Percentiles rank a stretch among this genome's conserved stretches.
Evolutionary conservation across 1,140 invertebrate genomes (phyloP).

Genomic region (Drosophila tropicalis): DNA sequence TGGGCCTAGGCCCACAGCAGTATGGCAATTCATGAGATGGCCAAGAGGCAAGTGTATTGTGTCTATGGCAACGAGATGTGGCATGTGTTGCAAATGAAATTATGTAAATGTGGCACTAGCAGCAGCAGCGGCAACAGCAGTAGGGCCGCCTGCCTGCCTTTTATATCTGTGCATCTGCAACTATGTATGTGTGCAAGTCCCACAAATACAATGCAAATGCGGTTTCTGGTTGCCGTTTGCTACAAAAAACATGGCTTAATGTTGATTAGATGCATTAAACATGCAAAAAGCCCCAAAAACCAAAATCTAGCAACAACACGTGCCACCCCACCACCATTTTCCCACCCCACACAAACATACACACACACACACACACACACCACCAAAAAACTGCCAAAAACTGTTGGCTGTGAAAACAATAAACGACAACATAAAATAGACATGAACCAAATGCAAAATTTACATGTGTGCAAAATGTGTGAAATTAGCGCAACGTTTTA

Average conservation of each 20-base stretch:
- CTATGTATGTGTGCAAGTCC: constrained; percentile 46
- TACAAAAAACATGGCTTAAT: constrained; percentile 72
- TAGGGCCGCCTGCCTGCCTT: constrained; percentile 6
- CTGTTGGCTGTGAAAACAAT: constrained; percentile 50
- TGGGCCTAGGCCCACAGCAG: neutral
- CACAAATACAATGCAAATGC: constrained; percentile 58
- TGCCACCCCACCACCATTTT: too few species aligned
- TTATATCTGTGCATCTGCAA: constrained; percentile 38
- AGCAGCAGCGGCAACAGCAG: constrained; percentile 38
- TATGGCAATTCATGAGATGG: neutral
- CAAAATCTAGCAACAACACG: constrained; percentile 18
- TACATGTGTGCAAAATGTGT: constrained; percentile 25
- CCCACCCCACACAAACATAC: too few species aligned
- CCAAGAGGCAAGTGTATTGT: neutral
- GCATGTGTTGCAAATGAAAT: constrained; percentile 76
- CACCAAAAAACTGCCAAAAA: constrained; percentile 22
- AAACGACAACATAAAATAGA: constrained; percentile 58
- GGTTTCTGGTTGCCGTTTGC: constrained; percentile 37
- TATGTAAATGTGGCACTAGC: constrained; percentile 74
- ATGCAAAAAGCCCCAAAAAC: constrained; percentile 53
- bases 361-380: neutral
- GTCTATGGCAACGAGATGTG: neutral
- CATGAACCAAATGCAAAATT: constrained; percentile 34
- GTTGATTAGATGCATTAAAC: constrained; percentile 78
- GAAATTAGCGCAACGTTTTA: constrained; percentile 69